Evolutionary conservation across 2,888 invertebrate species (phyloP).

Genomic region (Drosophila kambysellisi): DNA sequence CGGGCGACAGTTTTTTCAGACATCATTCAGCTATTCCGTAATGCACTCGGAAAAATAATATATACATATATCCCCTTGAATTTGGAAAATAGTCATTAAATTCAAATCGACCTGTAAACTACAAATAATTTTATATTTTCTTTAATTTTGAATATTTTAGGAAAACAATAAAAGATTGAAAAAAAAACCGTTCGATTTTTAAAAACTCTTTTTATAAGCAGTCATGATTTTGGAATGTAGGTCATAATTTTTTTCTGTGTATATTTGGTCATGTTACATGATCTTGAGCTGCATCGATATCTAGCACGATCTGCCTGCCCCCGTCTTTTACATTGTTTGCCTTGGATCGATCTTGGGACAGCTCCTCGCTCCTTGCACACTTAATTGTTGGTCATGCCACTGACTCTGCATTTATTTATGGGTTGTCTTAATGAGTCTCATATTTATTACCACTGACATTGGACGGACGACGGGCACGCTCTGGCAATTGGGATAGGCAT

Average conservation of each 20-base stretch:
- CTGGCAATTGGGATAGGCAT: conserved; percentile 17
- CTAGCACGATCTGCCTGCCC: conserved; percentile 46
- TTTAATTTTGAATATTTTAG: neutral
- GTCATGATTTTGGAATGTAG: neutral
- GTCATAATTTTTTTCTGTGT: neutral
- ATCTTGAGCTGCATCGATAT: conserved; percentile 34
- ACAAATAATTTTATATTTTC: neutral
- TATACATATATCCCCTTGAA: neutral
- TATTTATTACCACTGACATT: conserved; percentile 70
- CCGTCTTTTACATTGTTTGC: conserved; percentile 35
- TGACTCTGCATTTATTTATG: conserved; percentile 81
- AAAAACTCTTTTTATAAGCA: neutral
- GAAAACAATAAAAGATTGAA: neutral
- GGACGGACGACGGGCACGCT: conserved; percentile 59
- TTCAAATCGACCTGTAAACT: neutral
- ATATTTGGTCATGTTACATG: conserved; percentile 74
- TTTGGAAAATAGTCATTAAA: neutral
- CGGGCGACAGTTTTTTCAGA: conserved; percentile 68
- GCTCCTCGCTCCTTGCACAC: conserved; percentile 61
- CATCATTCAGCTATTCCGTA: conserved; percentile 36
- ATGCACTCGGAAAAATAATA: neutral
- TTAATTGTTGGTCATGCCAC: conserved; percentile 76
- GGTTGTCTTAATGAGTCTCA: conserved; percentile 81
- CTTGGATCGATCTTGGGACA: conserved; percentile 44
- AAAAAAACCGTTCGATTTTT: neutral